These are phyloP conservation scores for Mycteria americana DNA, from an alignment of 2,797 vertebrate species.

Conservation along the genomic window DNA sequence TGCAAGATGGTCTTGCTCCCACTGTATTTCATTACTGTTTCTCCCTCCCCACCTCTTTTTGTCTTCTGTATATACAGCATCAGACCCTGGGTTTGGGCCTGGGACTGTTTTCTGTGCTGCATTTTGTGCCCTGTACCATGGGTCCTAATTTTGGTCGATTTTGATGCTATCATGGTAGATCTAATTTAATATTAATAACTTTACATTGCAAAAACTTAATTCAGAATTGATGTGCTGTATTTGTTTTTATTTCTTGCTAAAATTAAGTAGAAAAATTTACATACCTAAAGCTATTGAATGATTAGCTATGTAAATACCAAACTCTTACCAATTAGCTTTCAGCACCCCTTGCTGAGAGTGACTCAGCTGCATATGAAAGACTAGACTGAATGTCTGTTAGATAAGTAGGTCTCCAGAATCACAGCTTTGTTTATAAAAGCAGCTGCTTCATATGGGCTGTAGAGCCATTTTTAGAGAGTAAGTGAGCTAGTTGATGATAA, in stretches of 20 bases:
- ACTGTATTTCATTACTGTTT: neutral
- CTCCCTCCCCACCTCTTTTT: neutral
- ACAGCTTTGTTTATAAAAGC: slow-evolving; percentile 21
- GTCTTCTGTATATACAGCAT: neutral
- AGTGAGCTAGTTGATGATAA: neutral
- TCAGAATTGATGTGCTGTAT: neutral
- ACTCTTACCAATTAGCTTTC: slow-evolving; percentile 13
- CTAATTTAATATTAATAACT: neutral
- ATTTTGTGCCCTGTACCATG: neutral
- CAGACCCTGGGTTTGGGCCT: neutral
- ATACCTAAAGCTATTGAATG: neutral
- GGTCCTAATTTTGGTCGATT: neutral
- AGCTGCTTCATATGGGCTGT: neutral
- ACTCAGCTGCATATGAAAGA: neutral
- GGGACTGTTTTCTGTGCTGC: neutral
- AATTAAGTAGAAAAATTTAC: slow-evolving; percentile 30
- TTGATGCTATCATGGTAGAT: neutral
- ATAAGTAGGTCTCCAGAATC: neutral
- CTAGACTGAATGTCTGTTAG: neutral
- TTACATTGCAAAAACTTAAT: neutral
- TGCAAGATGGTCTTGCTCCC: neutral
- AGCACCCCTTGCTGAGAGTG: neutral
- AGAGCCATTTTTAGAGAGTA: neutral
- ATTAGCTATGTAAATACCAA: slow-evolving; percentile 15
- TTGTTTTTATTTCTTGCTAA: slow-evolving; percentile 25